Base-by-base conservation (phyloP, 2,113 vertebrate genomes). In the Paedocypris sp. region DNA sequence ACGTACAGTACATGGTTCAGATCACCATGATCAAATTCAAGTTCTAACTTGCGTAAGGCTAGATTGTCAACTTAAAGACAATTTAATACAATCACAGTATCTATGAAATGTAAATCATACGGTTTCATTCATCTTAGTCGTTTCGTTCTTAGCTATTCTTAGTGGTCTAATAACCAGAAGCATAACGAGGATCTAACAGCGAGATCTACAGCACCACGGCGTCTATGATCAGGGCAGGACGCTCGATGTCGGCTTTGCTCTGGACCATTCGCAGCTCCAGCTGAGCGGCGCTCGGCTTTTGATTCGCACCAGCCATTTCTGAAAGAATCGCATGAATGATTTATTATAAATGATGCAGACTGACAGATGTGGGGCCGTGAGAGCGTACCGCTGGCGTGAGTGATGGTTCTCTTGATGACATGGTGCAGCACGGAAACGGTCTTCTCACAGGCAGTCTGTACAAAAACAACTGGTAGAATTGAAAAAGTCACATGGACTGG, bases 191-290 rank as follows among this genome's bases (percentile, higher is more conserved):
- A 9, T 15, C 2, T 13, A 20, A 12, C 11, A 33, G 38, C 9
- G 15, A 23, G 22, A 1, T n/a, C 53, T 63, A 52, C 9, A 63
- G 4, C 6, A 60, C 4, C 7, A 56, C 36, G 12, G 90, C 92
- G 51, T 85, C 79, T 61, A 97, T 77, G 12, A 90, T 86, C 13
- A 92, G 83, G 76, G 86, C 82, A 1, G 95, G 95, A 73, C 91
- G 83, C 77, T 99, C 95, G 15, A 98, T 97, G 82, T 98, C 92
- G 3, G 73, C 82, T 79, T 91, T 97, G 86, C 94, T 98, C 86
- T 97, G 94, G 13, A 99, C 86, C 91, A 99, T 92, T 69, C 90
- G 80, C 69, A 98, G 78, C 83, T 99, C 94, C 80, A 99, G 86
- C 64, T 94, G 89, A 36, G 92, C 87, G 4, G 91, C 80, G 67